A percentile compares a stretch with the other conserved stretches of the same genome.
These are phyloP conservation scores for Rhagium mordax DNA, from an alignment of 2,888 invertebrate genomes.

Conservation along the genomic window DNA sequence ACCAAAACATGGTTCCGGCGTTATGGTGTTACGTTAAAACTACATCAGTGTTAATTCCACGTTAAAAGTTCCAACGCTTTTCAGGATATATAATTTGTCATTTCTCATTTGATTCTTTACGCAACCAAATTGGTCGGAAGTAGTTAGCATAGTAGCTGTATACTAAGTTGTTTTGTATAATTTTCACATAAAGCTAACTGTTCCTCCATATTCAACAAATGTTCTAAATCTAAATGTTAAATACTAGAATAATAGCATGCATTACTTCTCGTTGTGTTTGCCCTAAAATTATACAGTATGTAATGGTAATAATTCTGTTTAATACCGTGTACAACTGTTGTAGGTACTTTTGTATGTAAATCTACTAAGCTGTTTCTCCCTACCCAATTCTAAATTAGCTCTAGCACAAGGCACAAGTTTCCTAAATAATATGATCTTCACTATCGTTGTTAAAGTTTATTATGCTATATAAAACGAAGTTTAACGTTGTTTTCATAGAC, in stretches of 20 bases:
- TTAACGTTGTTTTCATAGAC: background rate
- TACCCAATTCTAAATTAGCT: background rate
- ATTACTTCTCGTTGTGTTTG: background rate
- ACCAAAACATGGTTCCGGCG: no score
- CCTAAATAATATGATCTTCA: background rate
- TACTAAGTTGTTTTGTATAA: background rate
- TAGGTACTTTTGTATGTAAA: background rate
- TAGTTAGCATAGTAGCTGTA: background rate
- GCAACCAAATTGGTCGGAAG: background rate
- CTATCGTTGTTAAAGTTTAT: background rate
- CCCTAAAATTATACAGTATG: background rate
- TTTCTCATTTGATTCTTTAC: background rate
- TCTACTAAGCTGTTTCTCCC: background rate
- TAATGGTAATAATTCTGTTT: background rate
- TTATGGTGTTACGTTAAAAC: no score
- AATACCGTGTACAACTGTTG: background rate
- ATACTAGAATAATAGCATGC: background rate
- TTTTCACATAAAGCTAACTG: background rate
- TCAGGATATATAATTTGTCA: no score
- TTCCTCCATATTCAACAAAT: background rate
- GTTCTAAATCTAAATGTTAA: background rate
- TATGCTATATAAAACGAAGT: background rate
- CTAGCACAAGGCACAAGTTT: background rate
- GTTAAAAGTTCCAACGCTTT: no score
- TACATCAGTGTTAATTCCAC: no score